Evolutionary conservation across 2,888 invertebrate genomes (phyloP), one percentile per base, ranked within the genome.

Genomic region (Agrochola macilenta): DNA sequence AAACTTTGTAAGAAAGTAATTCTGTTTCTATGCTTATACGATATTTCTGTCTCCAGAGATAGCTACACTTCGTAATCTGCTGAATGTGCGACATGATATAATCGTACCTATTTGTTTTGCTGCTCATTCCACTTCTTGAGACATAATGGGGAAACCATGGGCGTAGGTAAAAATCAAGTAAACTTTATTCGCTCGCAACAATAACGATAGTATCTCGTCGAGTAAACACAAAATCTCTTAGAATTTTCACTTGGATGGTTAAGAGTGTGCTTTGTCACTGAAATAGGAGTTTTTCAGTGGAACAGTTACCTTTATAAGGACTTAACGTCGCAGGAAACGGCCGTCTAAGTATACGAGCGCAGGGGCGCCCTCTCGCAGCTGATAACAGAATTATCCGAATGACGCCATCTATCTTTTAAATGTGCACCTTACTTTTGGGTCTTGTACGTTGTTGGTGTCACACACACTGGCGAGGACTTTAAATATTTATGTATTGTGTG

Each of bases 371-470:
- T 96, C 95, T 93, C 93, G 89, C 93, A 93, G 95, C 95, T 97
- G 97, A 97, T 97, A 97, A 97, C 97, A 97, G 97, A 97, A 97
- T 97, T 97, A 97, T 97, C 97, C 97, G 95, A 97, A 97, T 97
- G 96, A 97, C 95, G 95, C 97, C 96, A 97, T 97, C 97, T 97
- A 95, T 97, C 97, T 97, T 97, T 97, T 97, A 97, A 97, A 97
- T 96, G 96, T 96, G 95, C 95, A 95, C 96, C 95, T 96, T 96
- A 95, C 94, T 95, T 96, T 96, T 91, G 92, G 90, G 90, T 87
- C 86, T 86, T 86, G 88, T 90, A 89, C 89, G 89, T 88, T 88
- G 88, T 90, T 85, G 87, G 87, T 91, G 89, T 89, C 89, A 88
- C 90, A 89, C 73, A 83, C 74, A 68, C 74, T 76, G 72, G 74